Evolutionary conservation across 2,888 invertebrate genomes (phyloP).

Genomic region (Chrysolina americana): DNA sequence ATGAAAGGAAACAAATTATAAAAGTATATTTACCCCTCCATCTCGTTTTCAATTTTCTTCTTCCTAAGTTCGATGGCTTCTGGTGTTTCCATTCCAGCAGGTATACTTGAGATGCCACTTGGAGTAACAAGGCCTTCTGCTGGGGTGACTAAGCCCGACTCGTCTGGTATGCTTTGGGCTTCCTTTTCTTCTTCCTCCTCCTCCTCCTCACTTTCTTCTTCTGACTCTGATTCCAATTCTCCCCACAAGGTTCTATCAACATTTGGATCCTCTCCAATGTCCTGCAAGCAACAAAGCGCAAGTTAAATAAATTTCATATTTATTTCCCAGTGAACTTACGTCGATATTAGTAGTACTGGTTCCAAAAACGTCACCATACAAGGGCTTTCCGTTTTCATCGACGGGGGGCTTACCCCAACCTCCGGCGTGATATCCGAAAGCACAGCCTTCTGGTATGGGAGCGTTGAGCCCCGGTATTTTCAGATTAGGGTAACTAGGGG

Average conservation of each 20-base stretch:
- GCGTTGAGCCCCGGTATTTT: conserved; percentile 98
- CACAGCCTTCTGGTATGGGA: conserved; percentile 97
- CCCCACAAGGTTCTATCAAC: conserved; percentile 97
- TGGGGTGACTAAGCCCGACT: conserved; percentile 91
- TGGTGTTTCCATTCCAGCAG: conserved; percentile 97
- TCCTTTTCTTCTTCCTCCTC: conserved; percentile 80
- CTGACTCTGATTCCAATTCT: conserved; percentile 93
- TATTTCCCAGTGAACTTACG: conserved; percentile 69
- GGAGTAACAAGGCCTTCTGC: conserved; percentile 96
- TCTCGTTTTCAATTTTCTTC: conserved; percentile 95
- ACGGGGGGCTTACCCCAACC: conserved; percentile 99
- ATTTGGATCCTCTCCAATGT: conserved; percentile 84
- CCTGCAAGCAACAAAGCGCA: conserved; percentile 64
- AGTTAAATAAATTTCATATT: not conserved
- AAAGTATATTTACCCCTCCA: conserved; percentile 82
- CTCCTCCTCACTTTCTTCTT: conserved; percentile 81
- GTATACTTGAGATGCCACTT: conserved; percentile 91
- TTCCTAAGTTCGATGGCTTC: conserved; percentile 98
- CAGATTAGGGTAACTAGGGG: conserved; percentile 98
- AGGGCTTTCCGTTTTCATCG: conserved; percentile 96
- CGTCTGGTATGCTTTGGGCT: conserved; percentile 74
- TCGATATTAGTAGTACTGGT: conserved; percentile 82
- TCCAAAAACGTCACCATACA: conserved; percentile 99
- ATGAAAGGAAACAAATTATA: not conserved
- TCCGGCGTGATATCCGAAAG: conserved; percentile 99